These are phyloP conservation scores for Pemphredon lugubris DNA, from an alignment of 2,888 invertebrate genomes.

Conservation along the genomic window DNA sequence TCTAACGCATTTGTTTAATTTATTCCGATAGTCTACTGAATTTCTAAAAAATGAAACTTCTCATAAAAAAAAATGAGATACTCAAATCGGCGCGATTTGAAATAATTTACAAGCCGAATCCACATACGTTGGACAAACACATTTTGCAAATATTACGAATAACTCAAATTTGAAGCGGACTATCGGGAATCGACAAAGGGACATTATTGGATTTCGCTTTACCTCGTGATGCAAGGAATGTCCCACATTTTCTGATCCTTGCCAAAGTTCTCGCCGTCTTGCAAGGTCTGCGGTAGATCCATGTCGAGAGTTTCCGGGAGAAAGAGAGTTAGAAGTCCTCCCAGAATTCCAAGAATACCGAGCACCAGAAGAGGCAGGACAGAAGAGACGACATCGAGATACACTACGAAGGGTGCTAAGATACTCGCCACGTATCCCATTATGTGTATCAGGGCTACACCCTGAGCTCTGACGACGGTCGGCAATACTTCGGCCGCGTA, in stretches of 20 bases:
- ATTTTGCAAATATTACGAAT: too few relatives aligned
- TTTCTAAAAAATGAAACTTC: too few relatives aligned
- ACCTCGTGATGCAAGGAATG: slow-evolving; percentile 89
- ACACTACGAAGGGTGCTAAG: slow-evolving; percentile 92
- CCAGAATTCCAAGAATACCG: slow-evolving; percentile 88
- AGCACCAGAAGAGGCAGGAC: slow-evolving; percentile 90
- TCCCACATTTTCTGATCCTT: slow-evolving; percentile 91
- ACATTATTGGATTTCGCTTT: too few relatives aligned
- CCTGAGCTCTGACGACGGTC: slow-evolving; percentile 93
- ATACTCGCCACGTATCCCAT: slow-evolving; percentile 94
- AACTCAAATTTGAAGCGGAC: too few relatives aligned
- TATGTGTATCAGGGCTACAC: slow-evolving; percentile 92
- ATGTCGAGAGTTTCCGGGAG: slow-evolving; percentile 93
- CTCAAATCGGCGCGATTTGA: too few relatives aligned
- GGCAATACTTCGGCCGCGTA: slow-evolving; percentile 94
- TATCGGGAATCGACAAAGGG: too few relatives aligned
- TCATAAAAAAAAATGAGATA: too few relatives aligned
- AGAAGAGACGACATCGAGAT: slow-evolving; percentile 88
- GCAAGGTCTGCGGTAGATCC: slow-evolving; percentile 92
- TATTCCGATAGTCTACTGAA: too few relatives aligned
- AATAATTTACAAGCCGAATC: too few relatives aligned
- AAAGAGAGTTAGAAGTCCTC: slow-evolving; percentile 89
- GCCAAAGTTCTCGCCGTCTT: slow-evolving; percentile 93
- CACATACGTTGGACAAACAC: too few relatives aligned
- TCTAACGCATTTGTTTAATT: too few relatives aligned